Percentiles rank a stretch among this genome's conserved stretches.
These are phyloP conservation scores for Chiloscyllium plagiosum DNA, from an alignment of 2,113 vertebrate species.

Conservation along the genomic window DNA sequence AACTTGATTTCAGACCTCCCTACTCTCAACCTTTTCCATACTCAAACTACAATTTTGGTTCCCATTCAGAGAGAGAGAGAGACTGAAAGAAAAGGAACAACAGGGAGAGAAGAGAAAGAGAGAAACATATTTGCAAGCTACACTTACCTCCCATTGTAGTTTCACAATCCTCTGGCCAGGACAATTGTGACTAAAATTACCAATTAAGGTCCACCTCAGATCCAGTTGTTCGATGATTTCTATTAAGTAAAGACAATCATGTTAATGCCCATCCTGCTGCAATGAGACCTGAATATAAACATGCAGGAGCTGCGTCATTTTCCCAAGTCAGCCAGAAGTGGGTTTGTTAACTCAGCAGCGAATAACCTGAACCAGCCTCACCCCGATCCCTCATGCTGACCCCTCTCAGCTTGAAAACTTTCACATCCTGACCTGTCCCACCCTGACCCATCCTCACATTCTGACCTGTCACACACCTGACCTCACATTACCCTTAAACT, in stretches of 20 bases:
- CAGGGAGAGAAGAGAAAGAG: background rate
- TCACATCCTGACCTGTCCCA: background rate
- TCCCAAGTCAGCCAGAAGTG: background rate
- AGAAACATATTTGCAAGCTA: background rate
- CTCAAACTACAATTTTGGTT: too few species aligned
- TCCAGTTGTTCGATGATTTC: background rate
- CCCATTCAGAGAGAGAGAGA: too few species aligned
- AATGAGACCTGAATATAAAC: background rate
- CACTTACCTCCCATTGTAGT: background rate
- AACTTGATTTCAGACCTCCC: too few species aligned
- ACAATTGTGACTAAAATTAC: background rate
- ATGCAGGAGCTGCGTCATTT: background rate
- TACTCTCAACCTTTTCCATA: too few species aligned
- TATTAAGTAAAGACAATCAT: background rate
- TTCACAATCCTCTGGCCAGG: background rate
- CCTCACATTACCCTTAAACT: too few species aligned
- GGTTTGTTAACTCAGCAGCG: too few species aligned
- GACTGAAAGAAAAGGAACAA: background rate
- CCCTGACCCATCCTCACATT: background rate
- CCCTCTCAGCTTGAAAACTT: too few species aligned
- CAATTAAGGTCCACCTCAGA: background rate
- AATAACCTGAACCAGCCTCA: too few species aligned
- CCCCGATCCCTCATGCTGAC: too few species aligned
- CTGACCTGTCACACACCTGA: too few species aligned
- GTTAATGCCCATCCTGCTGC: background rate